A percentile compares a stretch with the other conserved stretches of the same genome.
Conservation (phyloP, 2,113 vertebrate species). For the Rhinopomastus cyanomelas region DNA sequence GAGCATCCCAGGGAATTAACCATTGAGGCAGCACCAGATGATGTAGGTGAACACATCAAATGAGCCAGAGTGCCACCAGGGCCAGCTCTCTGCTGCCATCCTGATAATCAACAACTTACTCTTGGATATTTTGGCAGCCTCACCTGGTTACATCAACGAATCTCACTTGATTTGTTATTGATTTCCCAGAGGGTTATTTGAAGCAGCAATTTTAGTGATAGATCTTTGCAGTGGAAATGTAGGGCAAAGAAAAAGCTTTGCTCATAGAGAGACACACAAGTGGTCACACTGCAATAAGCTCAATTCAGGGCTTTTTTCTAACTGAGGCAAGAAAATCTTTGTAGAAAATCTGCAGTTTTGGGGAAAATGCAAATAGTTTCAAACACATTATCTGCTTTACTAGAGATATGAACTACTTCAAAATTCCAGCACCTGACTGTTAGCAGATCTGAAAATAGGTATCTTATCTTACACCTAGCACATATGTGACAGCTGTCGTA, state of each 20-base stretch:
- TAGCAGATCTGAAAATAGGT: constrained; percentile 53
- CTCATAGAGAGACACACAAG: background rate
- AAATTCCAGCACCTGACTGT: constrained; percentile 20
- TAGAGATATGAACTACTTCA: constrained; percentile 4
- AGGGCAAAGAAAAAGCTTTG: background rate
- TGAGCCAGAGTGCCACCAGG: background rate
- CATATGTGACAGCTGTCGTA: constrained; percentile 48
- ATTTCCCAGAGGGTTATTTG: constrained; percentile 49
- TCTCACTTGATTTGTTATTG: constrained; percentile 64
- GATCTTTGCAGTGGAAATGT: constrained; percentile 14
- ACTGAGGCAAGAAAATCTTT: background rate
- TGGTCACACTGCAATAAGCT: background rate
- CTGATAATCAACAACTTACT: constrained; percentile 15
- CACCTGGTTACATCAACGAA: constrained; percentile 47
- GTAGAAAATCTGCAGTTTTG: background rate
- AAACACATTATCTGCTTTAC: constrained; percentile 3
- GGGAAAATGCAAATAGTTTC: constrained; percentile 14
- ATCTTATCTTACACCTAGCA: constrained; percentile 29
- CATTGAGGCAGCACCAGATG: background rate
- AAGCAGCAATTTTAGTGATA: constrained; percentile 32
- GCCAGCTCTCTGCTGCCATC: background rate
- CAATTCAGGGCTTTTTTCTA: background rate
- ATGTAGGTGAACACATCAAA: background rate
- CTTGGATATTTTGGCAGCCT: constrained; percentile 51
- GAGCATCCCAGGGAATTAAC: background rate